Base-by-base conservation (phyloP, 2,888 invertebrate species). In the Stenurella melanura region DNA sequence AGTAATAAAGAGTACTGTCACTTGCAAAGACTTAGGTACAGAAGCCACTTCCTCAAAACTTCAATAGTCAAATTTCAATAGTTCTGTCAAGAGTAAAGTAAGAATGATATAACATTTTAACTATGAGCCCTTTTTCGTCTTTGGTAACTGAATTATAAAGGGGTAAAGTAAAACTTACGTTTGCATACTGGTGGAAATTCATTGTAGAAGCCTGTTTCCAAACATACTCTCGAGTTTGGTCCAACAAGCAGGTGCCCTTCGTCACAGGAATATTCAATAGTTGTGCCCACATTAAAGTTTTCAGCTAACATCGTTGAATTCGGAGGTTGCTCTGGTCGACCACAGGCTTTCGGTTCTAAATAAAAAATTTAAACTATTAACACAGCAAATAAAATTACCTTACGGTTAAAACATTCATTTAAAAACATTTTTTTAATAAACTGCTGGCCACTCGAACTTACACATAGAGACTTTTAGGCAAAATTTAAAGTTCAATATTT, bases 161-260 rank as follows among this genome's bases (percentile, higher is more conserved):
- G 19, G 17, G 38, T 42, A 7, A 54, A 71, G 60, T 7, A 50
- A 7, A 21, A 26, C 94, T 94, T 90, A 97, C 97, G 93, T 93
- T 96, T 96, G 89, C 97, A 97, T 60, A 97, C 96, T 0, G 97
- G 97, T 38, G 97, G 96, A 87, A 97, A 97, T 88, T 97, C 97
- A 83, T 96, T 96, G 88, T 96, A 97, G 90, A 97, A 97, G 60
- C 97, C 97, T 6, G 96, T 97, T 80, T 97, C 95, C 60, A 97
- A 92, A 82, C 97, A 97, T 19, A 95, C 95, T 84, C 97, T 91
- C 7, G 93, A 92, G 0, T 94, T 92, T 0, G 97, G 97, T 1
- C 97, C 97, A 38, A 97, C 96, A 3, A 97, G 91, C 63, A 97
- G 91, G 87, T 97, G 96, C 0, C 97, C 97, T 15, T 94, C 93